Evolutionary conservation across 2,888 invertebrate species (phyloP), one percentile per base, ranked within the genome.

Genomic region (Pandemis heparana): DNA sequence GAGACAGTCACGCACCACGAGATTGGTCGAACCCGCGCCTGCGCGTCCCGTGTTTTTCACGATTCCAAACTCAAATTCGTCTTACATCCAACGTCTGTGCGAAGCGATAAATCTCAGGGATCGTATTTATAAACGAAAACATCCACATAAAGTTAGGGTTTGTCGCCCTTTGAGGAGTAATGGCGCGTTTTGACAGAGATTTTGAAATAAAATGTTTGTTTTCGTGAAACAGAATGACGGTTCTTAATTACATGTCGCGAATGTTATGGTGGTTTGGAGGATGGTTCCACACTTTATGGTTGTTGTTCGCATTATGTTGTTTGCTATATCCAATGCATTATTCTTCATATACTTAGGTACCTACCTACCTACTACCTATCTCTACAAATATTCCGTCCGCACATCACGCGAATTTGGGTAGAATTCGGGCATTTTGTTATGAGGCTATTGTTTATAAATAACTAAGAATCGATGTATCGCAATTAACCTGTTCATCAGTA

Each of bases 31-130:
- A 66, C 48, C 62, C 71, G 80, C 92, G 90, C 92, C 89, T 90
- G 92, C 92, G 92, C 82, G 68, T 46, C 67, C 60, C 79, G 75
- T 92, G 91, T 92, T 92, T 91, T 89, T 90, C 85, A 80, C 79
- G 73, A 75, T 79, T 78, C 84, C 81, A 85, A 88, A 90, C 87
- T 91, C 88, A 83, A 83, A 86, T 88, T 85, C 84, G 79, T 82
- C 83, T 82, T 80, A 77, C 80, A 83, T 80, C 75, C 78, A 78
- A 78, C 79, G 76, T 77, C 76, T 83, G 79, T 81, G 79, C 81
- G 80, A 77, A 81, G 78, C 86, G 83, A 90, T 89, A 89, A 90
- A 90, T 91, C 87, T 86, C 64, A 71, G 81, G 79, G 76, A 79
- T 78, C 82, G 80, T 82, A 84, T 84, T 82, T 78, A 78, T 84